Percentiles rank a stretch among this genome's conserved stretches.
Evolutionary conservation across 2,888 invertebrate species (phyloP).

Genomic region (Cerastis rubricosa): DNA sequence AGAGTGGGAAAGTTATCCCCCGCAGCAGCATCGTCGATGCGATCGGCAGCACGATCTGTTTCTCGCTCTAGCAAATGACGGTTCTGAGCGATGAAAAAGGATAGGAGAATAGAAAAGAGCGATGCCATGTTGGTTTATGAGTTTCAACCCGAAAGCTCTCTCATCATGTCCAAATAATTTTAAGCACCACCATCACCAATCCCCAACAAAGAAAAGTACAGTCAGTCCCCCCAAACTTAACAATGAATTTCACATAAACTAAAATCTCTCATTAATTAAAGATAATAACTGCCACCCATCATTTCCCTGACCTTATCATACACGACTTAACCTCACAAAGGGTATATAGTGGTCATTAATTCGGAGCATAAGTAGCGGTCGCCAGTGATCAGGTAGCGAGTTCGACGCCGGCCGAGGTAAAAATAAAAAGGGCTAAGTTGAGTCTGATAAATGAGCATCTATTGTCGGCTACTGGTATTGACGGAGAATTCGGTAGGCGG

Average conservation of each 20-base stretch:
- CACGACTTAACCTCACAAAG: conserved; percentile 62
- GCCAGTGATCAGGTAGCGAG: conserved; percentile 71
- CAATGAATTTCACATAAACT: conserved; percentile 59
- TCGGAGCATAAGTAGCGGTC: conserved; percentile 67
- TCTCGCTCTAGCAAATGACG: not conserved
- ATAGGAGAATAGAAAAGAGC: not conserved
- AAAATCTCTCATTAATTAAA: conserved; percentile 57
- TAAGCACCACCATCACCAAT: conserved; percentile 8
- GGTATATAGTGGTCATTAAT: conserved; percentile 67
- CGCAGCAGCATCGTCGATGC: not conserved
- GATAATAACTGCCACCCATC: conserved; percentile 64
- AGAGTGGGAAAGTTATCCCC: no score
- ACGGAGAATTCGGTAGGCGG: conserved; percentile 46
- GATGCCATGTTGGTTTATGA: not conserved
- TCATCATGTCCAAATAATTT: not conserved
- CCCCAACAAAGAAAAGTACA: conserved; percentile 30
- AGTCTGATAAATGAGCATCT: conserved; percentile 74
- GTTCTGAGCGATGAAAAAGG: not conserved
- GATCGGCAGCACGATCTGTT: not conserved
- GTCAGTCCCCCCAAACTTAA: conserved; percentile 41
- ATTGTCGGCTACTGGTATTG: conserved; percentile 76
- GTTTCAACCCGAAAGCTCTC: not conserved
- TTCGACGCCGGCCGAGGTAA: conserved; percentile 65
- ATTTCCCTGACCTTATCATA: conserved; percentile 64
- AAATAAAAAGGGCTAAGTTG: conserved; percentile 68